Conservation (phyloP, 92 coral and sea anemone genomes). For the Umimayanthus kanabou region DNA sequence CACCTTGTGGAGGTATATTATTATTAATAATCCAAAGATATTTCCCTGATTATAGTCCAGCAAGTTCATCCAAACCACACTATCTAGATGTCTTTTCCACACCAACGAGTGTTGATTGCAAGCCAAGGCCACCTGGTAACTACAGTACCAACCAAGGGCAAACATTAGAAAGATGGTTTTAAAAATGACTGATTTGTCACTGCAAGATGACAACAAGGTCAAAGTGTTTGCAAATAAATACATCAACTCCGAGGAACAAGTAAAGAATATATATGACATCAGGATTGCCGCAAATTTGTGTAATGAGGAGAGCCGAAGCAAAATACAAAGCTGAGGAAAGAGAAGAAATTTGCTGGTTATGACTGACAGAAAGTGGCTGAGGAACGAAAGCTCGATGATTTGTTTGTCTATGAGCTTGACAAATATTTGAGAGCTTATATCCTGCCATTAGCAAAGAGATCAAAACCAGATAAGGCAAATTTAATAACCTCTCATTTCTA, state of each 20-base stretch:
- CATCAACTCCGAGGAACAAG: slow-evolving; percentile 11
- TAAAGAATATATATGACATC: background rate
- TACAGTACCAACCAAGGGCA: no score
- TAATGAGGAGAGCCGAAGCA: background rate
- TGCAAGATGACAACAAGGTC: no score
- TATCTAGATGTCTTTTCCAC: no score
- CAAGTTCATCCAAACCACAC: no score
- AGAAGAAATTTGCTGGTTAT: background rate
- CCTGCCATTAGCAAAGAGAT: slow-evolving; percentile 18
- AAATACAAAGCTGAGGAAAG: no score
- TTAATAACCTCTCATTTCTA: slow-evolving; percentile 7
- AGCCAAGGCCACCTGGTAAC: no score
- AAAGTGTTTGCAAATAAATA: background rate
- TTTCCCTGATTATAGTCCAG: no score
- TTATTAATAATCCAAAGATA: no score
- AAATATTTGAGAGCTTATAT: slow-evolving; percentile 27
- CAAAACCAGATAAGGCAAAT: slow-evolving; percentile 20
- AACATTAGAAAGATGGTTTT: no score
- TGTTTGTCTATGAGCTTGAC: slow-evolving; percentile 26
- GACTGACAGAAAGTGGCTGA: slow-evolving; percentile 7
- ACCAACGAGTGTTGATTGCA: no score
- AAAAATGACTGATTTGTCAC: no score
- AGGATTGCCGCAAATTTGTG: slow-evolving; percentile 12
- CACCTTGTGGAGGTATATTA: no score
- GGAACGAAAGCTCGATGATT: slow-evolving; percentile 12